Evolutionary conservation across 2,888 invertebrate species (phyloP), one percentile per base, ranked within the genome.

Genomic region (Selenia dentaria): DNA sequence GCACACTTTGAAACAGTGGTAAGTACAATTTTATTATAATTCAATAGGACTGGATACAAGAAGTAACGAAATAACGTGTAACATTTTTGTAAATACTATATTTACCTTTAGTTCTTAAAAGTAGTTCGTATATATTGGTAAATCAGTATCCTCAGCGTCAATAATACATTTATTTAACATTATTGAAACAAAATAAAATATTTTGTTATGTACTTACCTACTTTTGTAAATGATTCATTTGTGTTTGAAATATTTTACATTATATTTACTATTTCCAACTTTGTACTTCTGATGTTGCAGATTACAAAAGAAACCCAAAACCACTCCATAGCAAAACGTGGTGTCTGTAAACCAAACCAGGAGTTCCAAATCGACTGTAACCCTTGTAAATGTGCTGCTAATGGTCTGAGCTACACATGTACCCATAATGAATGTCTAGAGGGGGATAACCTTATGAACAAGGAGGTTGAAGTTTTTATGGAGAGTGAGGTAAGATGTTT

Each of bases 301-400:
- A 24, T 4, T 0, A 11, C 24, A 12, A 45, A 18, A 18, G n/a
- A 6, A 0, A 18, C 5, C 6, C 10, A 26, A 26, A 22, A 29
- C 0, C 70, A 67, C 18, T 55, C 49, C 6, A 40, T 71, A 9
- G 13, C 56, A 1, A 84, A 83, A 28, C 59, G 79, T 0, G 69
- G 74, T 0, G 67, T 78, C 0, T 92, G 92, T 59, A 88, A 88
- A 44, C 84, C 92, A 0, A 79, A 83, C 29, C 79, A 87, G 34
- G 79, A 78, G 35, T 92, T 92, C 48, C 76, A 80, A 58, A 62
- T 80, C 1, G 92, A 92, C 13, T 93, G 93, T 63, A 93, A 93
- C 59, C 77, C 80, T 2, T 93, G 93, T 57, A 83, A 83, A 57
- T 93, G 93, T 55, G 81, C 90, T 0, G 62, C 69, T 0, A 84